Base-by-base conservation (phyloP, 2,113 vertebrate genomes). In the Boulengeromyrus knoepffleri region DNA sequence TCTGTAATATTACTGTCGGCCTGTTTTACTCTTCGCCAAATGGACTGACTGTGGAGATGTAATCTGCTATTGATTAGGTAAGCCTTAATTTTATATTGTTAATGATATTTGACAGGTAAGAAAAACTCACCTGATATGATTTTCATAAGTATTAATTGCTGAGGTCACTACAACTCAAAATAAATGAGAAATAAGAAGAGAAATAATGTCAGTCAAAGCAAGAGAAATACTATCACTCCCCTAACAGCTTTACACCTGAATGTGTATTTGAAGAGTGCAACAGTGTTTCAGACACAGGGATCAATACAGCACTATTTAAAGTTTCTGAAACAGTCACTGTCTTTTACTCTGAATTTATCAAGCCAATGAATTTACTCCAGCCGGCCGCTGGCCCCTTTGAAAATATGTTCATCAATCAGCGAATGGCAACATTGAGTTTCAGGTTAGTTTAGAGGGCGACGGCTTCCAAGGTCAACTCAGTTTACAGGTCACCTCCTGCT, bases 401-500 rank as follows among this genome's bases (percentile, higher is more conserved):
- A 92, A 93, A 92, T 90, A n/a, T 88, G 88, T 66, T 62, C 42
- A 49, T 62, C 88, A n/a, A 19, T 88, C 21, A 85, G 24, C 5
- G 15, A 88, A 88, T 47, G 53, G 21, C 46, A 70, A 74, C 45
- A 74, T 45, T 17, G 45, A 39, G 24, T 19, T 27, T 53, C 36
- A 36, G 36, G 83, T 84, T 24, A 36, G 89, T 39, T 80, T 80
- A 80, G 36, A 50, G 66, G 12, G 21, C 6, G 27, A 36, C 9
- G 36, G 88, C 90, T 96, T 96, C 96, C 93, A 93, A 93, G 95
- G 96, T 96, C 94, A 95, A 96, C 95, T 93, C 89, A 96, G 96
- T 97, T 98, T 96, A 97, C 93, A 96, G 96, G 95, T 94, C 97
- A 96, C 96, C 96, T 97, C 97, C 97, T 97, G 93, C 95, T 95